Percentiles rank a stretch among this genome's conserved stretches.
Evolutionary conservation across 2,113 vertebrate species (phyloP).

Genomic region (Mormyrus iriodes): DNA sequence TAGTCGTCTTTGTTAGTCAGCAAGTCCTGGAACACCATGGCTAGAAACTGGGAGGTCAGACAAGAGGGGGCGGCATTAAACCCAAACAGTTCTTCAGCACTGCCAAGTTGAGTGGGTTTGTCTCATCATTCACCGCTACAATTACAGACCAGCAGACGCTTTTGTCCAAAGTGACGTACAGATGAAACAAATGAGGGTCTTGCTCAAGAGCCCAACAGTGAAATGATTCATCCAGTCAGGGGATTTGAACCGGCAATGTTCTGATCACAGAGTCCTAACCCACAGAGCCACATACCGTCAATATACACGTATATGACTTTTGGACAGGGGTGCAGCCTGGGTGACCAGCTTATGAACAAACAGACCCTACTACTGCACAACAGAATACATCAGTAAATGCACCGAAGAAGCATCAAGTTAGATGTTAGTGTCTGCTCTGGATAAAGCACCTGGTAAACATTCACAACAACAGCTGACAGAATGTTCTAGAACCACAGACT

Average conservation of each 20-base stretch:
- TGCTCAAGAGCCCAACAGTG: background rate
- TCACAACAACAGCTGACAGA: background rate
- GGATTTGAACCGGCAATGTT: background rate
- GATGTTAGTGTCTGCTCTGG: background rate
- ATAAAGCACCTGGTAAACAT: background rate
- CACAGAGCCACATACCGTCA: background rate
- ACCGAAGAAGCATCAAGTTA: background rate
- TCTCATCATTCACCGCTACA: background rate
- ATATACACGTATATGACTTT: background rate
- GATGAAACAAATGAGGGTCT: background rate
- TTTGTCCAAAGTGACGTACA: background rate
- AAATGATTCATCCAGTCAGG: background rate
- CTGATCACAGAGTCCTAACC: background rate
- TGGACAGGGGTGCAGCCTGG: background rate
- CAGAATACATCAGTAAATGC: background rate
- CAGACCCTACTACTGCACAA: background rate
- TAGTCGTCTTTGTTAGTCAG: conserved; percentile 94
- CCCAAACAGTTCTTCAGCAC: background rate
- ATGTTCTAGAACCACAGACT: background rate
- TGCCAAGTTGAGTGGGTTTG: background rate
- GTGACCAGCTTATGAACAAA: background rate
- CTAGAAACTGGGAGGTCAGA: conserved; percentile 72
- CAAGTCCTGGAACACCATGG: conserved; percentile 97
- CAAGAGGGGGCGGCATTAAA: background rate
- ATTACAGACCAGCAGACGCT: background rate